Conservation (phyloP, 2,797 vertebrate species). For the Meda fulgida region DNA sequence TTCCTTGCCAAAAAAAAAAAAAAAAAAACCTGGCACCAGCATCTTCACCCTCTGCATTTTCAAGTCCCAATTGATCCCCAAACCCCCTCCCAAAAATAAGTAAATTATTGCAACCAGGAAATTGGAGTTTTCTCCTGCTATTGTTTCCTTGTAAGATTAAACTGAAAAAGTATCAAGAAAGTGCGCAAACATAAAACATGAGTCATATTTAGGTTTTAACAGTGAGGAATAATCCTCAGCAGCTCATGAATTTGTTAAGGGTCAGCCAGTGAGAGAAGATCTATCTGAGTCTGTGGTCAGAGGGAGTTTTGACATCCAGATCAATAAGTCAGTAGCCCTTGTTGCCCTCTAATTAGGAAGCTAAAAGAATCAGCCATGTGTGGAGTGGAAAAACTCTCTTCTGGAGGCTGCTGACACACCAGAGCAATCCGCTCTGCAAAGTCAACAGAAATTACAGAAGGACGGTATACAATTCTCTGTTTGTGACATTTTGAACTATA, state of each 20-base stretch:
- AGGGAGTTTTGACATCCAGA: constrained; percentile 78
- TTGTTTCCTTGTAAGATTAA: constrained; percentile 27
- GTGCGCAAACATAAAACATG: constrained; percentile 37
- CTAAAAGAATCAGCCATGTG: constrained; percentile 78
- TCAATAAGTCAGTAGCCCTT: constrained; percentile 85
- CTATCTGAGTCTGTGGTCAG: constrained; percentile 74
- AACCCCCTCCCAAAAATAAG: constrained; percentile 32
- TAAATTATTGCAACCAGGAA: constrained; percentile 40
- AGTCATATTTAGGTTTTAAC: constrained; percentile 48
- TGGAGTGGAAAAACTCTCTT: constrained; percentile 73
- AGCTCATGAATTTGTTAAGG: constrained; percentile 61
- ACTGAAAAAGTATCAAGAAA: constrained; percentile 24
- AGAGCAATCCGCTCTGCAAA: constrained; percentile 54
- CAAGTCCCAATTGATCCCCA: constrained; percentile 30
- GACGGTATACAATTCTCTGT: neutral
- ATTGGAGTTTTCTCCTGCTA: constrained; percentile 33
- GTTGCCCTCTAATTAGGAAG: constrained; percentile 83
- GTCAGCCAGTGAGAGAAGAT: constrained; percentile 39
- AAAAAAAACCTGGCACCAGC: constrained; percentile 56
- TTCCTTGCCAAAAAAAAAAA: constrained; percentile 46
- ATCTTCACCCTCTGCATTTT: constrained; percentile 66
- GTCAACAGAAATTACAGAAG: constrained; percentile 25
- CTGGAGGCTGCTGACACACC: constrained; percentile 77
- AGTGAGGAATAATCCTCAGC: constrained; percentile 26
- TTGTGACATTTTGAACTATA: neutral